A percentile compares a stretch with the other conserved stretches of the same genome.
Evolutionary conservation across 2,888 invertebrate species (phyloP).

Genomic region (Drosophila incognita): DNA sequence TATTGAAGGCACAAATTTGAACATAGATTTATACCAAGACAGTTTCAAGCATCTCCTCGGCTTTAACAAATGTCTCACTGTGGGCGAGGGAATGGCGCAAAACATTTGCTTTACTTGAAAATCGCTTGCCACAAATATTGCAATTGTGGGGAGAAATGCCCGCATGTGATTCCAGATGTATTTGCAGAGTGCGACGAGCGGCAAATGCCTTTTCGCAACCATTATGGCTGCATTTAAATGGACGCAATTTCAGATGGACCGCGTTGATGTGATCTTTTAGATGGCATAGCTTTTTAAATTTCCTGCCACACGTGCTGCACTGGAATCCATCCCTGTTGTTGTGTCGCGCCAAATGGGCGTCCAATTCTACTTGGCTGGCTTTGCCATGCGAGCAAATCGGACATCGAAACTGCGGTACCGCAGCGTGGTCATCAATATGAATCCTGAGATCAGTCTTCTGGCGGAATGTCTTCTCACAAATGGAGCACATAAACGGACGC

Average conservation of each 20-base stretch:
- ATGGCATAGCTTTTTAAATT: conserved; percentile 53
- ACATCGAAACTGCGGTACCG: conserved; percentile 35
- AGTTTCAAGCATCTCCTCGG: not conserved
- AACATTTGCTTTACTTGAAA: conserved; percentile 34
- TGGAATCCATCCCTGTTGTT: conserved; percentile 52
- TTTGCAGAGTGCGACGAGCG: conserved; percentile 52
- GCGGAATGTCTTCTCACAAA: conserved; percentile 50
- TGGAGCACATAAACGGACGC: conserved; percentile 47
- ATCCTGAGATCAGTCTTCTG: conserved; percentile 44
- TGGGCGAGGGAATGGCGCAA: conserved; percentile 34
- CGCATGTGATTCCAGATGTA: conserved; percentile 37
- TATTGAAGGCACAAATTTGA: not conserved
- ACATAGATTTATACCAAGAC: not conserved
- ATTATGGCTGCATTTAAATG: conserved; percentile 41
- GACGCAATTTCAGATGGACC: conserved; percentile 52
- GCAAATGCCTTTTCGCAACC: conserved; percentile 46
- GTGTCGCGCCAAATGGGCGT: conserved; percentile 40
- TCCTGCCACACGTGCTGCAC: conserved; percentile 55
- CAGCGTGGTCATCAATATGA: conserved; percentile 39
- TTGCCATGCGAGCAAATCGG: conserved; percentile 47
- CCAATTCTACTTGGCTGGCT: conserved; percentile 37
- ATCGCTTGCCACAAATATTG: conserved; percentile 32
- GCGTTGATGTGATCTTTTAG: conserved; percentile 53
- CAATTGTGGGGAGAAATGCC: conserved; percentile 16
- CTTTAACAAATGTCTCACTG: conserved; percentile 16